phyloP scores from a whole-genome alignment of 1,140 invertebrate genomes.

The Carcinoscorpius rotundicauda region DNA sequence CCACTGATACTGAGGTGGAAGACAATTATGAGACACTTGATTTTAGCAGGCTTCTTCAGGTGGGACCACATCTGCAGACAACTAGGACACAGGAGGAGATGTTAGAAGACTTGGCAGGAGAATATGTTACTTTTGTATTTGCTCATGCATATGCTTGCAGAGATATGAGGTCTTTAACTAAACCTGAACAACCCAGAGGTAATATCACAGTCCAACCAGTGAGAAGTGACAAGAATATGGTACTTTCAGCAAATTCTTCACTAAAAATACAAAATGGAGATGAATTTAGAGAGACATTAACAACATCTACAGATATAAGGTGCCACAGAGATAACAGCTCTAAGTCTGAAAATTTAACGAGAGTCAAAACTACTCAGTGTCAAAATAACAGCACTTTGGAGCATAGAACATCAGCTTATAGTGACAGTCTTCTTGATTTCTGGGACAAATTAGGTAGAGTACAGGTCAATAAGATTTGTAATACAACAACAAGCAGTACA shows the following conservation, averaged over 20 bases:
- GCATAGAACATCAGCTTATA: too few species aligned
- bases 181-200: too few species aligned
- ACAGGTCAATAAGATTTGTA: too few species aligned
- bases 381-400: not conserved
- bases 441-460: too few species aligned
- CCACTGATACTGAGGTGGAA: conserved; percentile 40
- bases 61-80: not conserved
- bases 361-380: not conserved
- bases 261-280: too few species aligned
- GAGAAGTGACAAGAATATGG: too few species aligned
- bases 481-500: too few species aligned
- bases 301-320: too few species aligned
- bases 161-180: not conserved
- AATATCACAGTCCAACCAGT: too few species aligned
- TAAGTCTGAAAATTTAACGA: not conserved
- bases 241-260: too few species aligned
- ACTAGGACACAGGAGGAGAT: not conserved
- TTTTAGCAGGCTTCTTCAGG: conserved; percentile 1
- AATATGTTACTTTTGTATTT: conserved; percentile 27
- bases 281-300: too few species aligned
- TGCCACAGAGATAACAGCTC: not conserved
- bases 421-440: not conserved
- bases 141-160: conserved; percentile 21
- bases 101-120: conserved; percentile 11
- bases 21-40: conserved; percentile 23